These are phyloP conservation scores for Monochamus saltuarius DNA, from an alignment of 1,140 invertebrate species.

Conservation along the genomic window DNA sequence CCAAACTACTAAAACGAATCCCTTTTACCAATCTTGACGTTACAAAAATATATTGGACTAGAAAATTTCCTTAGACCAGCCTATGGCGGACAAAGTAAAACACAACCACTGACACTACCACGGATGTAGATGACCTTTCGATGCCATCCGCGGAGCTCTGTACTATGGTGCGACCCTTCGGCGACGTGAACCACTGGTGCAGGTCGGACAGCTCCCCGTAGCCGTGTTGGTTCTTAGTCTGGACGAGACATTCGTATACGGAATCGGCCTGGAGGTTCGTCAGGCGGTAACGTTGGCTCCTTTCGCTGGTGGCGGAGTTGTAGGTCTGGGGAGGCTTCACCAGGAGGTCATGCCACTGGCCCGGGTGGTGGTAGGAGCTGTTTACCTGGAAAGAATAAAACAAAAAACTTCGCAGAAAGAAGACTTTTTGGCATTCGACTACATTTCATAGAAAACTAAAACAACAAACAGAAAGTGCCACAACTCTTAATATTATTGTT, in stretches of 20 bases:
- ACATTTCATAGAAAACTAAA: background rate
- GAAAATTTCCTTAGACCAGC: no score
- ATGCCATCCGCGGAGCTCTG: conserved; percentile 9
- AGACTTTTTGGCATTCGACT: no score
- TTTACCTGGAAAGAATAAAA: conserved; percentile 59
- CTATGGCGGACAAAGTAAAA: no score
- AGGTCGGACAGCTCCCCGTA: conserved; percentile 61
- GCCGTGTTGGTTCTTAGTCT: conserved; percentile 67
- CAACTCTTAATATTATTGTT: background rate
- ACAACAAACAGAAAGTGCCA: background rate
- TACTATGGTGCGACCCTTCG: conserved; percentile 33
- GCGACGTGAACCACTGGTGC: conserved; percentile 49
- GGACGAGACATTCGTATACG: conserved; percentile 64
- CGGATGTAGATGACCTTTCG: no score
- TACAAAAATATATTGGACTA: no score
- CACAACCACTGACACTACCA: no score
- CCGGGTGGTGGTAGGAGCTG: conserved; percentile 69
- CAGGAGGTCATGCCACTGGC: conserved; percentile 69
- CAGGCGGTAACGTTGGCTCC: conserved; percentile 47
- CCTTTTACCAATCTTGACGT: no score
- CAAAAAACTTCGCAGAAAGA: no score
- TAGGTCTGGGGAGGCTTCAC: conserved; percentile 47
- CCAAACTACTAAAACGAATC: no score
- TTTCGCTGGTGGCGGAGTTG: conserved; percentile 42
- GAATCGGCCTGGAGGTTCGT: conserved; percentile 60